Evolutionary conservation across 1,140 invertebrate genomes (phyloP), one percentile per base, ranked within the genome.

Genomic region (Agraylea sexmaculata): DNA sequence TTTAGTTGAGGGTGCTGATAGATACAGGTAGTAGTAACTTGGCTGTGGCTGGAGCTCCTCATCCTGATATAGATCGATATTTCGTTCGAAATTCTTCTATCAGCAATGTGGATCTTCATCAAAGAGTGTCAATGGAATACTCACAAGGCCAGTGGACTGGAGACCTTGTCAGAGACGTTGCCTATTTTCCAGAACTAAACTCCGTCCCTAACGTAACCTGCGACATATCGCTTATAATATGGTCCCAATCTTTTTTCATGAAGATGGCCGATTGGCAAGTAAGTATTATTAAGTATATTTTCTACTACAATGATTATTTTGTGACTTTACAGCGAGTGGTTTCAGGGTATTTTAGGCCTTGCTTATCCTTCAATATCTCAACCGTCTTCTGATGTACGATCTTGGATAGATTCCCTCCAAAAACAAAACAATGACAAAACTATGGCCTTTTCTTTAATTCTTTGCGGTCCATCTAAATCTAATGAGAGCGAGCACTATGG

Each of bases 251-350:
- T 23, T 47, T 50, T 35, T 50, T 32, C 35, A 47, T 50, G 42
- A 50, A 47, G 28, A 46, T 45, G 21, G 44, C 49, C 23, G 37
- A 47, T 33, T 50, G 49, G 49, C 49, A 50, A 42, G 49, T 50
- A 20, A 40, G 29, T 16, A 8, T 36, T 17, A 8, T 21, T 20
- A 7, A 17, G 6, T 36, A 21, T 20, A 8, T 20, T n/a, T 20
- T 21, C 16, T n/a, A 7, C 31, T 10, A 8, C 6, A 10, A 15
- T 7, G 15, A 6, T 7, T 32, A 32, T 32, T 18, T 10, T 18
- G 8, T 10, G 6, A 6, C 10, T 12, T 12, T 21, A 12, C 10
- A 35, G n/a, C 5, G 19, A 35, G 5, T 27, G 22, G 32, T 37
- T 44, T 2, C 27, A 50, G 49, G 49, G 49, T 30, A 47, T 50